Evolutionary conservation across 2,113 vertebrate species (phyloP).

Genomic region (Synodontis membranacea): DNA sequence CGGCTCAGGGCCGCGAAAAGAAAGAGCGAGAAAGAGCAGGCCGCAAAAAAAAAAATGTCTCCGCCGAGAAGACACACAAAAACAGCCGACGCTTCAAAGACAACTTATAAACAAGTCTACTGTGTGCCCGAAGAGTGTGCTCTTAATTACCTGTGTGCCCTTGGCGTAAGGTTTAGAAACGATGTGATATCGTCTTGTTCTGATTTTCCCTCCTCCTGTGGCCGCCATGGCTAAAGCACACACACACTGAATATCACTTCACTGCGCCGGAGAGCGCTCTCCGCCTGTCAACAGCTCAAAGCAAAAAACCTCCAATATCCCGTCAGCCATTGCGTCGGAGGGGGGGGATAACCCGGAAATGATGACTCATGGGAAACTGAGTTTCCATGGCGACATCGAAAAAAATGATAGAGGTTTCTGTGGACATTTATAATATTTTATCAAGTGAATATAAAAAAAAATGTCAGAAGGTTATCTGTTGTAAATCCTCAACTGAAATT

Average conservation of each 20-base stretch:
- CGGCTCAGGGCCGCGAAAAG: conserved; percentile 9
- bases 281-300: conserved; percentile 61
- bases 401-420: too few species aligned
- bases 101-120: not conserved
- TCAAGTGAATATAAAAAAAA: too few species aligned
- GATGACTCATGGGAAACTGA: conserved; percentile 67
- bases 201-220: conserved; percentile 86
- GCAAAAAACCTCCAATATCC: conserved; percentile 54
- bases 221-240: conserved; percentile 73
- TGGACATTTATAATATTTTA: too few species aligned
- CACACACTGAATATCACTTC: not conserved
- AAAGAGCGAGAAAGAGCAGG: conserved; percentile 56
- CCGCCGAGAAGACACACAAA: conserved; percentile 62
- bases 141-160: conserved; percentile 78
- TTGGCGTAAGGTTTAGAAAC: conserved; percentile 81
- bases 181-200: conserved; percentile 81
- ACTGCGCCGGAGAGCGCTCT: conserved; percentile 75
- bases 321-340: conserved; percentile 58
- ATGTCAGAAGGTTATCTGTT: too few species aligned
- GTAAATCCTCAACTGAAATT: too few species aligned
- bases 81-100: not conserved
- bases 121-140: not conserved
- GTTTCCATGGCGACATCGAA: too few species aligned
- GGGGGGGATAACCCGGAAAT: conserved; percentile 12
- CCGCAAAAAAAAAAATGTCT: conserved; percentile 68